Percentiles rank a stretch among this genome's conserved stretches.
These are phyloP conservation scores for Athene cunicularia DNA, from an alignment of 2,113 vertebrate genomes.

Conservation along the genomic window DNA sequence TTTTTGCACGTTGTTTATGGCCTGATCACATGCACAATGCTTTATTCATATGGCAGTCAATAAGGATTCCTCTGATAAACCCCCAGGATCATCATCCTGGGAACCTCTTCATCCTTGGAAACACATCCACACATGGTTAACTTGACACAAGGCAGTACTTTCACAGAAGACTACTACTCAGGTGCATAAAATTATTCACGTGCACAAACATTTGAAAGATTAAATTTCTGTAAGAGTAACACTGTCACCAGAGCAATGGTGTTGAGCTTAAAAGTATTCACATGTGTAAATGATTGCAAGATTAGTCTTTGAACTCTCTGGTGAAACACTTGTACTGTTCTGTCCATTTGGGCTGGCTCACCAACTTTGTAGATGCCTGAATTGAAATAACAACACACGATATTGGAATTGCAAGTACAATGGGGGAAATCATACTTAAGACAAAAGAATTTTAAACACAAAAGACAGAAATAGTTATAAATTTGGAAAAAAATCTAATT, in stretches of 20 bases:
- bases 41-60: not conserved
- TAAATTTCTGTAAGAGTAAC: not conserved
- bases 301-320: not conserved
- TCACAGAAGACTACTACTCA: not conserved
- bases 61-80: not conserved
- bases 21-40: not conserved
- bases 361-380: not conserved
- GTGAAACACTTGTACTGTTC: not conserved
- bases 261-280: not conserved
- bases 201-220: not conserved
- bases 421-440: not conserved
- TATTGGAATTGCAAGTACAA: not conserved
- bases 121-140: not conserved
- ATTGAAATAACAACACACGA: not conserved
- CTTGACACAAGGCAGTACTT: not conserved
- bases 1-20: not conserved
- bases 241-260: not conserved
- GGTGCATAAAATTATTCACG: not conserved
- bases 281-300: not conserved
- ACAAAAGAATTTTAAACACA: not conserved
- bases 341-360: not conserved
- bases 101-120: not conserved
- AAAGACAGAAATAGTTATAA: not conserved
- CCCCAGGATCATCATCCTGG: not conserved
- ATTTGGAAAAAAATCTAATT: fast-evolving